phyloP scores from a whole-genome alignment of 2,888 invertebrate species.

The Idaea straminata region DNA sequence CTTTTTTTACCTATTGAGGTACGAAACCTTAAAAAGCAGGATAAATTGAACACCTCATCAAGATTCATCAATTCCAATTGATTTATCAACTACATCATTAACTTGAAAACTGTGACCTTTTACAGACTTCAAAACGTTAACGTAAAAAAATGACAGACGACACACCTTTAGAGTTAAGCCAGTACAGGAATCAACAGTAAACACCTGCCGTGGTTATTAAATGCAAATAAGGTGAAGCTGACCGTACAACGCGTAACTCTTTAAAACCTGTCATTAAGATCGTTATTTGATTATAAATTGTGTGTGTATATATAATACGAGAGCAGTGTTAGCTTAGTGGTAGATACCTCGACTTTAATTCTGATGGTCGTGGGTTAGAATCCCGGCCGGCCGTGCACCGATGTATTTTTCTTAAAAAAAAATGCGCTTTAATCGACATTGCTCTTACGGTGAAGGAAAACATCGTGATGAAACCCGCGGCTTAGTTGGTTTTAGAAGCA shows the following conservation, averaged over 20 bases:
- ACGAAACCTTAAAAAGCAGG: no score
- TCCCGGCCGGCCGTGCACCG: no score
- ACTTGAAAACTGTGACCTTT: not conserved
- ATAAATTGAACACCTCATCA: no score
- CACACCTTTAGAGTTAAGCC: conserved; percentile 6
- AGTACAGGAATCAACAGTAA: conserved; percentile 12
- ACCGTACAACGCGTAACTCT: conserved; percentile 9
- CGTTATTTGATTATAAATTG: not conserved
- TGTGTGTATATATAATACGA: not conserved
- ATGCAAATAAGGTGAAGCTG: conserved; percentile 22
- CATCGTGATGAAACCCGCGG: no score
- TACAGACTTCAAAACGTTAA: not conserved
- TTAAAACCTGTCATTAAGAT: conserved; percentile 1
- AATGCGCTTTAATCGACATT: no score
- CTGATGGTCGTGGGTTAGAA: no score
- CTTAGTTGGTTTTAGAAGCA: no score
- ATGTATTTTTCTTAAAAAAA: no score
- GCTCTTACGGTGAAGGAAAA: no score
- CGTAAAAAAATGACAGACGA: not conserved
- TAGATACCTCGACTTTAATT: no score
- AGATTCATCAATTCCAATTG: not conserved
- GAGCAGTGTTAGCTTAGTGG: no score
- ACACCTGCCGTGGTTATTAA: conserved; percentile 29
- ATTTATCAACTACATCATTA: not conserved
- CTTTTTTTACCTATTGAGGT: no score